phyloP scores from a whole-genome alignment of 2,113 vertebrate genomes.

The Micromys minutus region DNA sequence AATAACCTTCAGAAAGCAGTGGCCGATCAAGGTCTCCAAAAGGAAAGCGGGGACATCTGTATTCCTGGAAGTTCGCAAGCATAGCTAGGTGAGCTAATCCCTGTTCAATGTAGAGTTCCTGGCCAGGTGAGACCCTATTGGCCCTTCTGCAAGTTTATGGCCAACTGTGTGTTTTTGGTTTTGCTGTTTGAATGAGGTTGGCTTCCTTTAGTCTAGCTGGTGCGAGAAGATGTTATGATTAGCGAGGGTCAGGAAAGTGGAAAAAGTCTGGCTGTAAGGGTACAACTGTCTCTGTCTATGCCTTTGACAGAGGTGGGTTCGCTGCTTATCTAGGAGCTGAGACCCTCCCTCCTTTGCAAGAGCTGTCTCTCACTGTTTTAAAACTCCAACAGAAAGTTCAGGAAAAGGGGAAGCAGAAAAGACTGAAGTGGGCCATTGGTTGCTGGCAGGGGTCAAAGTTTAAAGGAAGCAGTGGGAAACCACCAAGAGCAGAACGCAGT shows the following conservation, averaged over 20 bases:
- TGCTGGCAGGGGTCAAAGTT: neutral
- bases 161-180: neutral
- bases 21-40: neutral
- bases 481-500: neutral
- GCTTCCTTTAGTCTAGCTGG: neutral
- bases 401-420: conserved; percentile 27
- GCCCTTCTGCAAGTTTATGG: conserved; percentile 24
- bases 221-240: neutral
- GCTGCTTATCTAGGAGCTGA: neutral
- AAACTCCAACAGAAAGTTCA: neutral
- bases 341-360: neutral
- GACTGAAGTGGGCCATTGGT: neutral
- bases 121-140: conserved; percentile 43
- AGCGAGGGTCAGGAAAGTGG: neutral
- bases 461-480: neutral
- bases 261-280: neutral
- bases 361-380: neutral
- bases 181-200: neutral
- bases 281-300: neutral
- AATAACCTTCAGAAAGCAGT: neutral
- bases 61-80: neutral
- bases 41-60: neutral
- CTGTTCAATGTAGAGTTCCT: conserved; percentile 59
- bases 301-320: neutral
- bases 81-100: conserved; percentile 21